Percentiles rank a stretch among this genome's conserved stretches.
phyloP scores from a whole-genome alignment of 2,113 vertebrate species.

The Gobius niger region DNA sequence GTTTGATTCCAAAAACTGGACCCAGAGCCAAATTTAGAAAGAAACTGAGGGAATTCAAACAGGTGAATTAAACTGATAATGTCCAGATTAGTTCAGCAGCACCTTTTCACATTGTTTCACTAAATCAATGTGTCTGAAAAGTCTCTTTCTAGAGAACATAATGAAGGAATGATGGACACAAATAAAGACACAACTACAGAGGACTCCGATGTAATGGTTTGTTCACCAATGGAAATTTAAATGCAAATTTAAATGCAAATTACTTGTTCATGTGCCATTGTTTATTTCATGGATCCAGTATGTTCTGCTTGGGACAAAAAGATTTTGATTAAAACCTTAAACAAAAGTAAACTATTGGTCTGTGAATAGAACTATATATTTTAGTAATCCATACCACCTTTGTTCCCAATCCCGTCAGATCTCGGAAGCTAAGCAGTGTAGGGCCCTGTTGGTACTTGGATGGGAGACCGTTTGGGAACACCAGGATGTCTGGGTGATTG shows the following conservation, averaged over 20 bases:
- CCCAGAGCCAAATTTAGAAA: conserved; percentile 19
- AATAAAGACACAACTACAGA: neutral
- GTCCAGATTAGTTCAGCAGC: no score
- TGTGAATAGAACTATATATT: no score
- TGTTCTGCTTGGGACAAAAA: no score
- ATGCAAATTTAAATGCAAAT: no score
- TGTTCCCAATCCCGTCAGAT: no score
- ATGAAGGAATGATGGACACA: conserved; percentile 9
- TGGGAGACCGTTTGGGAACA: no score
- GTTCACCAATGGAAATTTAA: neutral
- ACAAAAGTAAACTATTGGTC: no score
- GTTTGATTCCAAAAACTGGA: conserved; percentile 19
- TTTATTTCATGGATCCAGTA: neutral
- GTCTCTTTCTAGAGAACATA: neutral
- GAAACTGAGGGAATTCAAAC: conserved; percentile 8
- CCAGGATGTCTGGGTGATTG: no score
- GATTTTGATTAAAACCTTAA: no score
- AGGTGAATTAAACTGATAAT: neutral
- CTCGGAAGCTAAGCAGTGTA: no score
- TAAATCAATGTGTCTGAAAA: neutral
- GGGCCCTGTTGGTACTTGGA: no score
- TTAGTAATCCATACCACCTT: no score
- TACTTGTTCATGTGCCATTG: neutral
- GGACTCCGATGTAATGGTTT: neutral
- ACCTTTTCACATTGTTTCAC: neutral